A percentile compares a stretch with the other conserved stretches of the same genome.
phyloP scores from a whole-genome alignment of 2,797 vertebrate genomes.

The Pampus argenteus region DNA sequence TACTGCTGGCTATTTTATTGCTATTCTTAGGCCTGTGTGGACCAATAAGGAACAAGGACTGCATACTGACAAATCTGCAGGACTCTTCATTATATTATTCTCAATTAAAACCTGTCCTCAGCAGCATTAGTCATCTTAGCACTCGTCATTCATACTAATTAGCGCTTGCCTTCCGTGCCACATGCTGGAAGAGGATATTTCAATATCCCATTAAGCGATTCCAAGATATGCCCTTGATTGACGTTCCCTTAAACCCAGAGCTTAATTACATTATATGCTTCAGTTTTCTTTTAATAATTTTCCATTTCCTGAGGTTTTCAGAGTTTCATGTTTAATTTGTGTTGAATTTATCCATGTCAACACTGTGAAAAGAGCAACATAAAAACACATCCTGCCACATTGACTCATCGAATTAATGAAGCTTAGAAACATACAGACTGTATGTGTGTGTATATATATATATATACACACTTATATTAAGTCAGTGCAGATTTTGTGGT shows the following conservation, averaged over 20 bases:
- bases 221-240: constrained; percentile 85
- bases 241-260: constrained; percentile 82
- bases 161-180: constrained; percentile 80
- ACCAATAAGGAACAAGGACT: constrained; percentile 76
- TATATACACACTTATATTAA: background rate
- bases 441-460: too few species aligned
- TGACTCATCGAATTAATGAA: constrained; percentile 16
- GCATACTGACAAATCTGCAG: constrained; percentile 82
- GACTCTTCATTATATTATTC: constrained; percentile 87
- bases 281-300: constrained; percentile 78
- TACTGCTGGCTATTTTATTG: constrained; percentile 50
- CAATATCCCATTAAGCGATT: constrained; percentile 87
- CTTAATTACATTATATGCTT: constrained; percentile 86
- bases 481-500: background rate
- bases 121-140: constrained; percentile 87
- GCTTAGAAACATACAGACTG: constrained; percentile 9
- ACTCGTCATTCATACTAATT: constrained; percentile 88
- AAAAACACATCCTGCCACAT: constrained; percentile 12
- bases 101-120: constrained; percentile 88
- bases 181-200: constrained; percentile 85
- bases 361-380: constrained; percentile 12
- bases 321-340: constrained; percentile 58
- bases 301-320: constrained; percentile 62
- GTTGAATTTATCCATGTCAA: constrained; percentile 45
- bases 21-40: constrained; percentile 49